Evolutionary conservation across 2,113 vertebrate species (phyloP), one percentile per base, ranked within the genome.

Genomic region (Serilophus lunatus): DNA sequence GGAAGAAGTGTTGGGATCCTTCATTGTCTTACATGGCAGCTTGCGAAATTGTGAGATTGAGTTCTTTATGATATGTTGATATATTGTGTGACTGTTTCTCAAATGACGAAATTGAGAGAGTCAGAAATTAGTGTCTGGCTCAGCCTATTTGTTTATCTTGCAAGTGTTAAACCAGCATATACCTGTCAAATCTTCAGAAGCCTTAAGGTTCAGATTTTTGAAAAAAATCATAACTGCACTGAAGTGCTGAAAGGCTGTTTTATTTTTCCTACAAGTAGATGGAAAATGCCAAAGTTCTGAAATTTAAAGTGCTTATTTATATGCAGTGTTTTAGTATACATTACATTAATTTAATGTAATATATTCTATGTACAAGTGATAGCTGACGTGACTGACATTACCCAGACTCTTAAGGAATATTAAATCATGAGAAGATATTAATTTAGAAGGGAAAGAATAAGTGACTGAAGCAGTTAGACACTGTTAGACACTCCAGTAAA

Each of bases 291-390:
- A 29, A 56, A 85, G 22, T 83, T 90, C 47, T 94, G 63, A 94
- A 94, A 88, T 93, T 18, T 86, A 47, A 92, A 86, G 38, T 74
- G 23, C 54, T 90, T 95, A 45, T 88, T 95, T 96, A 60, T 88
- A 92, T 86, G 68, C 88, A 78, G 29, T 72, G 61, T 13, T 92
- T 88, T 90, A 47, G 47, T 70, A 83, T 71, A 88, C 29, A 44
- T 86, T 61, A 33, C 50, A 83, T 60, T 94, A 86, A 77, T 88
- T 90, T 76, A 59, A 51, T 56, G 59, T 50, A 93, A 90, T 80
- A 60, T 93, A 64, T 88, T 94, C 69, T 71, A 40, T 1, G 2
- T 86, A 36, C 24, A 50, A 83, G 47, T 36, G 59, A 74, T 44
- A 71, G 47, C 40, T 86, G 80, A 56, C 36, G 17, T 94, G 86